Base-by-base conservation (phyloP, 2,888 invertebrate genomes). In the Hypselothyrea guttata region DNA sequence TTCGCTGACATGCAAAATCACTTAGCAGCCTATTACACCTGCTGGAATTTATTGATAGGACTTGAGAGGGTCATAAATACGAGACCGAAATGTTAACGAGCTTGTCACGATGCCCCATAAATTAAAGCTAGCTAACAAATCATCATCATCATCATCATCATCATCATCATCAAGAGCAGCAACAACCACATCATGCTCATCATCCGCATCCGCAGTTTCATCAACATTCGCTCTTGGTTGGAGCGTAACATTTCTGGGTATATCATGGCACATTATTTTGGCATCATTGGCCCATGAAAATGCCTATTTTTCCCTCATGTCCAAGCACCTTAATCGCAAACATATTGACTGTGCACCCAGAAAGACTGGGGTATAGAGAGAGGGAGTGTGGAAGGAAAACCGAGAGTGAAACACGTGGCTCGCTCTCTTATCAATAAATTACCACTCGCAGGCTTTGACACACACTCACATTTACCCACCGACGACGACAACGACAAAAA, bases 361-460 rank as follows among this genome's bases (percentile, higher is more conserved):
- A 41, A 27, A 40, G 40, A 31, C 31, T 4, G 27, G 7, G 15
- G 16, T 11, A 40, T 5, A 30, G 13, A 7, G n/a, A 30, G 28
- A 33, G 22, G 15, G 4, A 41, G 34, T 15, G 13, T 18, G 28
- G 1, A 30, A 12, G 28, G 33, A n/a, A 18, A 46, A 28, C 38
- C 27, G 42, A 12, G 31, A 34, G 16, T 11, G 16, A 27, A 44
- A 56, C 62, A 63, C 61, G 66, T 57, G 66, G 22, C 22, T 37
- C 15, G 52, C 68, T 44, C 56, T 45, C 75, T 81, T 81, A 81
- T 79, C 81, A 83, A 83, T 83, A 75, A 81, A 81, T 79, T 82
- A 66, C 72, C 63, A 74, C 52, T 22, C 60, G 34, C 51, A 64
- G 57, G 22, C 48, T 51, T 45, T 9, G 34, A 49, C 13, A 2